phyloP scores from a whole-genome alignment of 1,140 invertebrate genomes.

The Pseudomyrmex cubaensis region DNA sequence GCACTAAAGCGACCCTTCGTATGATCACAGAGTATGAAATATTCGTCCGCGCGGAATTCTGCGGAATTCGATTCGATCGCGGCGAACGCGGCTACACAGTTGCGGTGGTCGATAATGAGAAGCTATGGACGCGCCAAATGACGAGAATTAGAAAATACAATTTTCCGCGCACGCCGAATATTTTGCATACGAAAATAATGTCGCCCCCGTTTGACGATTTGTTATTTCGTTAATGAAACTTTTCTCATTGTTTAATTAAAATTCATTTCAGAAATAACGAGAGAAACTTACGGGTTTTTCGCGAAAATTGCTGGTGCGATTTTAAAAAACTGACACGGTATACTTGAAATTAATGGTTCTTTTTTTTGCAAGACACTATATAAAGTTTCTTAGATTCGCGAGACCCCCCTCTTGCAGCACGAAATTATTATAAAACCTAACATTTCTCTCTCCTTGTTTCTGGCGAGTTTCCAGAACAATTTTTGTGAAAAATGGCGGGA shows the following conservation, averaged over 20 bases:
- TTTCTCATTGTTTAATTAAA: constrained; percentile 37
- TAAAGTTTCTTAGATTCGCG: not conserved
- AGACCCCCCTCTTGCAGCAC: not conserved
- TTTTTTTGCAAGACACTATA: not conserved
- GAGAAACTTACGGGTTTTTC: too few relatives aligned
- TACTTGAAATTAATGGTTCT: too few relatives aligned
- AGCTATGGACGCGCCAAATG: constrained; percentile 50
- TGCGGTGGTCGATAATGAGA: constrained; percentile 51
- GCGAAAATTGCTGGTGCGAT: too few relatives aligned
- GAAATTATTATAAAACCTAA: constrained; percentile 20
- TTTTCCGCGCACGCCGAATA: constrained; percentile 39
- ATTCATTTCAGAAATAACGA: not conserved
- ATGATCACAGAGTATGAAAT: constrained; percentile 50
- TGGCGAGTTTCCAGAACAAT: not conserved
- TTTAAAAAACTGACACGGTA: too few relatives aligned
- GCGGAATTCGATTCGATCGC: constrained; percentile 48
- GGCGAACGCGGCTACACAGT: constrained; percentile 25
- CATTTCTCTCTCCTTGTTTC: too few relatives aligned
- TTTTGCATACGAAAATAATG: constrained; percentile 42
- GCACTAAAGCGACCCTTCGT: constrained; percentile 40
- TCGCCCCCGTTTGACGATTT: not conserved
- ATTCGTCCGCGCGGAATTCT: constrained; percentile 35
- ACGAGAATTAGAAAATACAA: constrained; percentile 54
- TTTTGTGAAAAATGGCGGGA: constrained; percentile 25
- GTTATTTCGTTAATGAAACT: constrained; percentile 29